A percentile compares a stretch with the other conserved stretches of the same genome.
These are phyloP conservation scores for Amphiprion ocellaris DNA, from an alignment of 2,113 vertebrate genomes.

Conservation along the genomic window DNA sequence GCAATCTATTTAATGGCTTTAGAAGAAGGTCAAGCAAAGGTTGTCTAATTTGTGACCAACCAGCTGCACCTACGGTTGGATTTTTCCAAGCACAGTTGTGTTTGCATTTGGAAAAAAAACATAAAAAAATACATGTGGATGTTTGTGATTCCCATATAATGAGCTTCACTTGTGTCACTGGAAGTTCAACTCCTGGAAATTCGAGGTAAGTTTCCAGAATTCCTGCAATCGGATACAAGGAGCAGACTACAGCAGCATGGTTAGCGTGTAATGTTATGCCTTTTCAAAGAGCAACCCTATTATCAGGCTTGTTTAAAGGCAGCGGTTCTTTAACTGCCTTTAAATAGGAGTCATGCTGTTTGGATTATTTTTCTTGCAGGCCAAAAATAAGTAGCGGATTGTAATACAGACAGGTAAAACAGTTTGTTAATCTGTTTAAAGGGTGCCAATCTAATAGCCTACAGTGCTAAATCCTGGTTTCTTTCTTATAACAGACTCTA, in stretches of 20 bases:
- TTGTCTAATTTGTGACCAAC: background rate
- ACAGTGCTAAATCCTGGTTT: constrained; percentile 23
- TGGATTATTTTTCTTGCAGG: constrained; percentile 22
- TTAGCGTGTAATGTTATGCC: constrained; percentile 38
- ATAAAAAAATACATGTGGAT: background rate
- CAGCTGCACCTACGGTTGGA: background rate
- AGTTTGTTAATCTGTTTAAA: constrained; percentile 26
- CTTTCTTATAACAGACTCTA: constrained; percentile 10
- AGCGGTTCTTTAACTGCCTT: constrained; percentile 33
- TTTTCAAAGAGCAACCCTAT: constrained; percentile 58
- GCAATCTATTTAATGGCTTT: constrained; percentile 9
- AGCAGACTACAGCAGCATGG: constrained; percentile 45
- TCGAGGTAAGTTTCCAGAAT: constrained; percentile 45
- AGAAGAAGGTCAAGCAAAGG: constrained; percentile 11
- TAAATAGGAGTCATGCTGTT: constrained; percentile 34
- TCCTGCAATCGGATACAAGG: constrained; percentile 45
- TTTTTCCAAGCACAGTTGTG: constrained; percentile 9
- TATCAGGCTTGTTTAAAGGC: constrained; percentile 52
- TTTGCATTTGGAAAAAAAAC: background rate
- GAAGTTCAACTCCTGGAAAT: constrained; percentile 60
- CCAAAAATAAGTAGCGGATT: constrained; percentile 26
- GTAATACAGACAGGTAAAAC: constrained; percentile 18
- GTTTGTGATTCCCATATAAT: background rate
- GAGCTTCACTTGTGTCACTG: constrained; percentile 27
- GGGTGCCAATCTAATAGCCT: background rate